Evolutionary conservation across 2,888 invertebrate genomes (phyloP).

Genomic region (Tiphia femorata): DNA sequence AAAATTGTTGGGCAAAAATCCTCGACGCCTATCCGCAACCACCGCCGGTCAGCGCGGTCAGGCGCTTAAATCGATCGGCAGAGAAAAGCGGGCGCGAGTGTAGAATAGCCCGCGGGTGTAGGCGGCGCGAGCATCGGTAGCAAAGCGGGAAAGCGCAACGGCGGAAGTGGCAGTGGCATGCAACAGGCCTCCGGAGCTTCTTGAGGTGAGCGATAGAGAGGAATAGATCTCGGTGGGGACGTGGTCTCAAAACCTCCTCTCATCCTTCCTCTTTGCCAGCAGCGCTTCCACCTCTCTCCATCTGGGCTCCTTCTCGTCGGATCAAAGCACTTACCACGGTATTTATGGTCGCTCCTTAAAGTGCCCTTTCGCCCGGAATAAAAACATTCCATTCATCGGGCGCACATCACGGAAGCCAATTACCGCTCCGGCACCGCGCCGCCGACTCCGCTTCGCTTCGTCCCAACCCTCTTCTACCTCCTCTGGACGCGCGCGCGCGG

Average conservation of each 20-base stretch:
- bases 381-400: constrained; percentile 41
- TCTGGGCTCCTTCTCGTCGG: constrained; percentile 18
- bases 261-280: too few relatives aligned
- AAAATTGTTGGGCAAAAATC: too few relatives aligned
- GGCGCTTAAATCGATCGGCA: constrained; percentile 47
- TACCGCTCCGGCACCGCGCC: constrained; percentile 25
- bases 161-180: constrained; percentile 27
- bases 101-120: constrained; percentile 45
- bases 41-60: too few relatives aligned
- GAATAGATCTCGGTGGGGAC: constrained; percentile 21
- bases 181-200: constrained; percentile 49
- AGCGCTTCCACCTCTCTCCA: not conserved
- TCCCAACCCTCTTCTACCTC: not conserved
- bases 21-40: too few relatives aligned
- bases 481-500: not conserved
- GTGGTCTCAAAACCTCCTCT: too few relatives aligned
- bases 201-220: constrained; percentile 4
- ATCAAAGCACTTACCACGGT: constrained; percentile 44
- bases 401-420: constrained; percentile 39
- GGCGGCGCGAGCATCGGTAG: constrained; percentile 17
- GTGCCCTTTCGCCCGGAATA: constrained; percentile 37
- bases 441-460: not conserved
- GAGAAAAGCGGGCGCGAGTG: constrained; percentile 41
- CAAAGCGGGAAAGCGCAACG: not conserved
- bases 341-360: constrained; percentile 36